A percentile compares a stretch with the other conserved stretches of the same genome.
Evolutionary conservation across 1,140 invertebrate species (phyloP).

Genomic region (Ceratina australensis): DNA sequence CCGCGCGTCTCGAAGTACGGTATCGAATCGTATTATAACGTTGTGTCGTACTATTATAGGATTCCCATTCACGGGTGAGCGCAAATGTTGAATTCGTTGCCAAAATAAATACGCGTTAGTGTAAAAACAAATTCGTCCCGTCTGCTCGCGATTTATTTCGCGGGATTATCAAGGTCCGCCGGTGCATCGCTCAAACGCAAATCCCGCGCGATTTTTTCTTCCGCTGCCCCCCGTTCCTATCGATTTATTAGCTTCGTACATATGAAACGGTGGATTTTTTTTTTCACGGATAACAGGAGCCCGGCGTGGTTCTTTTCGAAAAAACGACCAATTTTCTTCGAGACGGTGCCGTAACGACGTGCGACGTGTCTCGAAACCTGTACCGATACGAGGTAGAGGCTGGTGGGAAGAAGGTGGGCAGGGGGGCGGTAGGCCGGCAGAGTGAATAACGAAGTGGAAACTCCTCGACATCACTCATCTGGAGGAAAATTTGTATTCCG

Average conservation of each 20-base stretch:
- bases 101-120: conserved; percentile 15
- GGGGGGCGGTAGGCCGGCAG: conserved; percentile 8
- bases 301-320: no score
- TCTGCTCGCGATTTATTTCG: conserved; percentile 3
- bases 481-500: conserved; percentile 71
- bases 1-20: no score
- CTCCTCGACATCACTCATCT: conserved; percentile 70
- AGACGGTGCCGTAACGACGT: conserved; percentile 27
- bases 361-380: conserved; percentile 28
- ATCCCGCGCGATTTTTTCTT: neutral
- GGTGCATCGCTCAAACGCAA: conserved; percentile 1
- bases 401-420: neutral
- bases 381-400: conserved; percentile 29
- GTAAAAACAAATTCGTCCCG: conserved; percentile 17
- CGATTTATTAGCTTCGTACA: no score
- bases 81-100: neutral
- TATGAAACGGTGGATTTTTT: no score
- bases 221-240: neutral
- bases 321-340: conserved; percentile 32
- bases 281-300: no score
- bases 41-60: no score
- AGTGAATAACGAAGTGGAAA: conserved; percentile 72
- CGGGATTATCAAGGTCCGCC: conserved; percentile 1
- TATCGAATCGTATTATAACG: no score
- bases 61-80: no score